phyloP scores from a whole-genome alignment of 1,140 invertebrate species.

The Ceratina calcarata region DNA sequence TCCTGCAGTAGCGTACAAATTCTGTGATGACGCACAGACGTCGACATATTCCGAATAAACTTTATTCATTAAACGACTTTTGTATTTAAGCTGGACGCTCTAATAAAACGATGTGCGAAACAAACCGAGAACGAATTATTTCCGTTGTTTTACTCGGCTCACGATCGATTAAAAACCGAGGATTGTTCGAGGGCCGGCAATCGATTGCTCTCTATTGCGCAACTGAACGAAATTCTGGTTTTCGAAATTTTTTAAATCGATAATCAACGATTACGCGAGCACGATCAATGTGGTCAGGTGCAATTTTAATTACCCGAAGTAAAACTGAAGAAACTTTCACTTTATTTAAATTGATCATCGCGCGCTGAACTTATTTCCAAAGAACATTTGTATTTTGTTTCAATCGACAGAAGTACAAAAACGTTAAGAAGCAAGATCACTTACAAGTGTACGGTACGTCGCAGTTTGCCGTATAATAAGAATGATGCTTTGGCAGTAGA shows the following conservation, averaged over 20 bases:
- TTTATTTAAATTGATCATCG: conserved; percentile 55
- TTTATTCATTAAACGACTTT: background rate
- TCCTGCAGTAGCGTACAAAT: background rate
- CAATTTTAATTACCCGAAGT: conserved; percentile 44
- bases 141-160: background rate
- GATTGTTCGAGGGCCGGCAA: background rate
- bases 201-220: background rate
- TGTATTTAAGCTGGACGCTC: background rate
- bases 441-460: conserved; percentile 52
- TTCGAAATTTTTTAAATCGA: no score
- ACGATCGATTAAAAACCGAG: background rate
- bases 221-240: background rate
- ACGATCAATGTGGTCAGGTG: background rate
- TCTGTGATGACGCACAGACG: background rate
- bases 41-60: background rate
- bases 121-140: no score
- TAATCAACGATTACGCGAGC: no score
- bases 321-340: conserved; percentile 57
- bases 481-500: conserved; percentile 63
- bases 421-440: conserved; percentile 55
- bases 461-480: conserved; percentile 57
- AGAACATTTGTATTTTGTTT: conserved; percentile 40
- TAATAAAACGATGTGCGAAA: background rate
- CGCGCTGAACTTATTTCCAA: conserved; percentile 50
- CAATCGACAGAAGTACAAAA: conserved; percentile 61